phyloP scores from a whole-genome alignment of 1,140 invertebrate genomes.

The Reticulitermes speratus region DNA sequence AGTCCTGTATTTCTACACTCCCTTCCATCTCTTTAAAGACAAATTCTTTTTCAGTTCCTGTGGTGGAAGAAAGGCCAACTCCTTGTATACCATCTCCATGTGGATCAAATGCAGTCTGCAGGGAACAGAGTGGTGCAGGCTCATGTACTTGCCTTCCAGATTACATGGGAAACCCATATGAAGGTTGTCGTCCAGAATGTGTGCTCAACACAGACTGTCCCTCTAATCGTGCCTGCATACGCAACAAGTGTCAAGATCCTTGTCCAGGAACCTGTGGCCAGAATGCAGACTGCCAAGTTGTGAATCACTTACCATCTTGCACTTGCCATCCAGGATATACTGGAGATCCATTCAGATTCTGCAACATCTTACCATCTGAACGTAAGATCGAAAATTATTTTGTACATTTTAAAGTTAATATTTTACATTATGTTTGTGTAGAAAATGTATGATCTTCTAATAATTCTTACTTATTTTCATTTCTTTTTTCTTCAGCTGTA shows the following conservation, averaged over 20 bases:
- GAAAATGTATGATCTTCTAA: constrained; percentile 35
- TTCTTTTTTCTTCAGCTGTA: constrained; percentile 40
- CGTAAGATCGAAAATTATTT: constrained; percentile 42
- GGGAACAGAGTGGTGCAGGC: constrained; percentile 60
- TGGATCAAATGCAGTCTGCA: constrained; percentile 70
- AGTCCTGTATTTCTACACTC: no score
- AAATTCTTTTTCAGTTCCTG: constrained; percentile 14
- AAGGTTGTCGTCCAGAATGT: constrained; percentile 73
- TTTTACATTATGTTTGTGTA: constrained; percentile 34
- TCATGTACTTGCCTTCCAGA: constrained; percentile 65
- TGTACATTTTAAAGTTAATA: constrained; percentile 33
- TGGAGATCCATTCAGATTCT: constrained; percentile 71
- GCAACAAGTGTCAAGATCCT: constrained; percentile 71
- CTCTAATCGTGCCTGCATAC: constrained; percentile 68
- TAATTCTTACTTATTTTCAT: constrained; percentile 31
- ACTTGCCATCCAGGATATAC: constrained; percentile 68
- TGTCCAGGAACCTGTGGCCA: constrained; percentile 76
- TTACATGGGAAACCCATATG: constrained; percentile 71
- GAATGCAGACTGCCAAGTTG: constrained; percentile 72
- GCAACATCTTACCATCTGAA: constrained; percentile 49
- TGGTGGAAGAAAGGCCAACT: constrained; percentile 43
- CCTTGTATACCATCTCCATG: constrained; percentile 72
- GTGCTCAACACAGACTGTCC: constrained; percentile 70
- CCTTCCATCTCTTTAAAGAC: no score
- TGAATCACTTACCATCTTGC: constrained; percentile 74